phyloP scores from a whole-genome alignment of 2,113 vertebrate genomes.

The Piaya cayana region DNA sequence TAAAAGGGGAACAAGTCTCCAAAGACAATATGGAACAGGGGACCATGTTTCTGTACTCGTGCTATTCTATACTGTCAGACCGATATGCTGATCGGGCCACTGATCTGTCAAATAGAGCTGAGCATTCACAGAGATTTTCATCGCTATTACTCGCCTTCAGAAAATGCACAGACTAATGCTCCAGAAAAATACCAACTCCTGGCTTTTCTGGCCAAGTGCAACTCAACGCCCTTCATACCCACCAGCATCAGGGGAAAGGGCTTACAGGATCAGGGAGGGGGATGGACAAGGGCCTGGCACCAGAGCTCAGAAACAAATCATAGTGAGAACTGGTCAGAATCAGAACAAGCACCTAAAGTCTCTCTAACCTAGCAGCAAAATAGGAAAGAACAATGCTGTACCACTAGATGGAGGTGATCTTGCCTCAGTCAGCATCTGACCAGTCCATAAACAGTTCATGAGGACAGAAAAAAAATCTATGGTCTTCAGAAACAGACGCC shows the following conservation, averaged over 20 bases:
- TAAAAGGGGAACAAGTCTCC: not conserved
- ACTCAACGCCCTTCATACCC: not conserved
- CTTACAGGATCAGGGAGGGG: not conserved
- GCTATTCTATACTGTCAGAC: not conserved
- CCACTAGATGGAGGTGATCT: not conserved
- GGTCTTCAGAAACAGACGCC: not conserved
- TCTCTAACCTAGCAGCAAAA: not conserved
- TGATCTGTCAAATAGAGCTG: not conserved
- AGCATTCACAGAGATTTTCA: not conserved
- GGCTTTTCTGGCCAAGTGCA: not conserved
- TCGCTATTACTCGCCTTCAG: not conserved
- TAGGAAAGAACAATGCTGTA: not conserved
- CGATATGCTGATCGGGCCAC: not conserved
- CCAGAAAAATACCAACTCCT: not conserved
- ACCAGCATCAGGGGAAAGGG: not conserved
- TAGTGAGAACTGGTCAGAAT: not conserved
- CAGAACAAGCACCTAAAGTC: not conserved
- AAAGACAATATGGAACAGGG: not conserved
- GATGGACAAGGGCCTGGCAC: not conserved
- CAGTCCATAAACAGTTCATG: not conserved
- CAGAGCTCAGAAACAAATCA: not conserved
- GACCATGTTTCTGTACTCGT: not conserved
- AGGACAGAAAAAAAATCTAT: not conserved
- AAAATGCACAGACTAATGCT: not conserved
- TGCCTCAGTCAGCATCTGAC: not conserved